Conservation (phyloP, 2,888 invertebrate genomes). For the Brenthis hecate region DNA sequence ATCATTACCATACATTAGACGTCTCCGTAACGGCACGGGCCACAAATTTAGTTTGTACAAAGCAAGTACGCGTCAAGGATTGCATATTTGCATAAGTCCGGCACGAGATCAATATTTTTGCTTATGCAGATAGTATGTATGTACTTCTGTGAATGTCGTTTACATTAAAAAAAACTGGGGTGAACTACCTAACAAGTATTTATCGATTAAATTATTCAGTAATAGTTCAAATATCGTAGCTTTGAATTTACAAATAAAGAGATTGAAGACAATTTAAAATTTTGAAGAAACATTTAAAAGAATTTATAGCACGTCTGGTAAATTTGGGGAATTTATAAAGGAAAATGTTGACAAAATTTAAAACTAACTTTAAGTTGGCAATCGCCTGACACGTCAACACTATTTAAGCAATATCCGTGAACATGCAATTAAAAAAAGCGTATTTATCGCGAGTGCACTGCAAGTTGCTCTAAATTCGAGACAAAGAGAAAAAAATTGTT, state of each 20-base stretch:
- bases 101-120: constrained; percentile 70
- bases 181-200: neutral
- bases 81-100: constrained; percentile 77
- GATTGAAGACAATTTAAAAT: neutral
- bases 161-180: constrained; percentile 20
- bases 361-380: constrained; percentile 39
- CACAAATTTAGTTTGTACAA: constrained; percentile 59
- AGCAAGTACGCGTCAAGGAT: constrained; percentile 61
- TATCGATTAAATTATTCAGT: constrained; percentile 8
- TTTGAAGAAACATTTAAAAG: constrained; percentile 12
- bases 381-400: constrained; percentile 59
- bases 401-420: constrained; percentile 50
- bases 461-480: constrained; percentile 51
- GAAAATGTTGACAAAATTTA: constrained; percentile 40
- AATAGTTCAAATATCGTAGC: neutral
- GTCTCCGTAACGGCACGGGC: constrained; percentile 62
- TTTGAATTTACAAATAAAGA: constrained; percentile 11
- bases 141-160: constrained; percentile 30
- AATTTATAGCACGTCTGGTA: constrained; percentile 31
- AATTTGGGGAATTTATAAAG: constrained; percentile 42
- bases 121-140: constrained; percentile 32
- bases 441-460: constrained; percentile 52
- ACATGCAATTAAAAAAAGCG: constrained; percentile 59
- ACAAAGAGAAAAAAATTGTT: constrained; percentile 57
- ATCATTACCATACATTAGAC: constrained; percentile 60